These are phyloP conservation scores for Polyploca ridens DNA, from an alignment of 2,888 invertebrate species.

Conservation along the genomic window DNA sequence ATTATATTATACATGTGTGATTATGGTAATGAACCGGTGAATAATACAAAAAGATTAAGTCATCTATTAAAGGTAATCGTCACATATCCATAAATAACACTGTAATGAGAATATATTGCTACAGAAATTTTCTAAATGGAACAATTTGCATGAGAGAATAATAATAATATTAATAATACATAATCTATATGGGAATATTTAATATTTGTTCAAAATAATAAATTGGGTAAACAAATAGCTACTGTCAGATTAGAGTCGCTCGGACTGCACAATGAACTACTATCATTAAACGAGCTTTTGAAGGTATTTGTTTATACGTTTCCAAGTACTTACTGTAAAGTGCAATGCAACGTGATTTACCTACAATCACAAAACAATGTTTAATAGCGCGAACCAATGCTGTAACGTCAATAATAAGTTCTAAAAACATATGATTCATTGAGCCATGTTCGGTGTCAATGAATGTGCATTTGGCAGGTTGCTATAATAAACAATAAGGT, in stretches of 20 bases:
- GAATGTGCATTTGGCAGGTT: conserved; percentile 19
- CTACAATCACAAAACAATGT: conserved; percentile 23
- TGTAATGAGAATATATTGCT: too few species aligned
- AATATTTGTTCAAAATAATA: too few species aligned
- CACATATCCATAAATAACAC: too few species aligned
- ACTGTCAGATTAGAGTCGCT: neutral
- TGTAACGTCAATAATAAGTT: conserved; percentile 24
- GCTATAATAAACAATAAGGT: conserved; percentile 4
- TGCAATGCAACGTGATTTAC: conserved; percentile 20
- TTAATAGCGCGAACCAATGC: conserved; percentile 8
- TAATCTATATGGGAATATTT: too few species aligned
- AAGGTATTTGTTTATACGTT: conserved; percentile 20
- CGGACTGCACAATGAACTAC: neutral
- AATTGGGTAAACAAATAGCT: neutral
- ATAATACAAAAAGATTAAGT: neutral
- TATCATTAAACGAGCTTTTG: conserved; percentile 8
- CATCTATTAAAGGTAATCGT: too few species aligned
- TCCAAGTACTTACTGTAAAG: conserved; percentile 22
- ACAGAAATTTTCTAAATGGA: too few species aligned
- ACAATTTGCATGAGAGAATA: too few species aligned
- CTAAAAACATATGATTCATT: conserved; percentile 34
- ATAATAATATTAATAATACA: too few species aligned
- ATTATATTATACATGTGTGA: neutral
- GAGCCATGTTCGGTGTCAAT: conserved; percentile 27
- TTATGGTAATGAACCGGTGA: neutral